Conservation (phyloP, 1,140 invertebrate species). For the Calliopsis andreniformis region DNA sequence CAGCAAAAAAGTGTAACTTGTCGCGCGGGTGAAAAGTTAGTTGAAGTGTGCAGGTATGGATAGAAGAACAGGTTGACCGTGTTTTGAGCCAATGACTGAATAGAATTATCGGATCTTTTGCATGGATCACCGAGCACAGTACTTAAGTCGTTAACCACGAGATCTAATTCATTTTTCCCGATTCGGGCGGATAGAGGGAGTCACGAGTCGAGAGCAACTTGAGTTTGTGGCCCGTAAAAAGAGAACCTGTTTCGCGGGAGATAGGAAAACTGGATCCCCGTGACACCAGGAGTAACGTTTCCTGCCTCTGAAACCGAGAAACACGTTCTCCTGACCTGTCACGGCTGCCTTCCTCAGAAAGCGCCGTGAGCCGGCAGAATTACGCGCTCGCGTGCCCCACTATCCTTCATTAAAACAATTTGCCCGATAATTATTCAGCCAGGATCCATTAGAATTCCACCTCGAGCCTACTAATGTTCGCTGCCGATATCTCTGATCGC, state of each 20-base stretch:
- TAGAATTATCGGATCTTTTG: slow-evolving; percentile 16
- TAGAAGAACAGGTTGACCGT: slow-evolving; percentile 11
- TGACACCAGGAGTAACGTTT: slow-evolving; percentile 45
- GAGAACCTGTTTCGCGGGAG: slow-evolving; percentile 38
- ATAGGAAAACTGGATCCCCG: slow-evolving; percentile 54
- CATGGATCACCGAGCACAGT: slow-evolving; percentile 37
- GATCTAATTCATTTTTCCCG: slow-evolving; percentile 21
- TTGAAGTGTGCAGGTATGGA: neutral
- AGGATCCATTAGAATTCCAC: neutral
- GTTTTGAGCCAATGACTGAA: neutral
- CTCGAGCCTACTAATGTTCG: neutral
- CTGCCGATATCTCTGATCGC: neutral
- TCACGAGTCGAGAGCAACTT: slow-evolving; percentile 3
- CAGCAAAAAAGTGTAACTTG: slow-evolving; percentile 4
- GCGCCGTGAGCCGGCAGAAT: slow-evolving; percentile 17
- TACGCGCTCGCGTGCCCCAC: neutral
- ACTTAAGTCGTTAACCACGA: neutral
- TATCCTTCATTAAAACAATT: slow-evolving; percentile 21
- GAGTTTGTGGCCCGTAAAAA: slow-evolving; percentile 23
- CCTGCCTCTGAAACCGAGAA: slow-evolving; percentile 49
- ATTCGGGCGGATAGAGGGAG: neutral
- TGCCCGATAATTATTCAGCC: slow-evolving; percentile 10
- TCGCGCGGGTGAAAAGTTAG: neutral
- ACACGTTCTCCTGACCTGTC: slow-evolving; percentile 52
- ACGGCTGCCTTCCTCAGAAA: slow-evolving; percentile 43